A percentile compares a stretch with the other conserved stretches of the same genome.
Conservation (phyloP, 92 coral and sea anemone species). For the Parazoanthus darwini region DNA sequence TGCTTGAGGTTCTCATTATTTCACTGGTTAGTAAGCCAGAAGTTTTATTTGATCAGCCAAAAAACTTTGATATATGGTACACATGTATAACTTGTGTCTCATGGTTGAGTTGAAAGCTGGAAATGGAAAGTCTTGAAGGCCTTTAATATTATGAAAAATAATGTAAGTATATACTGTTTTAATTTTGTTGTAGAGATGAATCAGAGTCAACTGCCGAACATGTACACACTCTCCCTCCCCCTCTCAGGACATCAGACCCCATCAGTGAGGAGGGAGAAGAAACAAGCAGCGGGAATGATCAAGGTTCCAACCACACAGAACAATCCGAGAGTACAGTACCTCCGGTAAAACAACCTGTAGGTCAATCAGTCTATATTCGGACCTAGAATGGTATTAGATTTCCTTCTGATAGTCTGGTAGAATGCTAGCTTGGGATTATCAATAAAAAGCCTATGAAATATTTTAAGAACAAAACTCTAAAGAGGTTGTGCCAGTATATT, state of each 20-base stretch:
- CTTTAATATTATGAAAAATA: too few species aligned
- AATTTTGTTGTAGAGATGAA: constrained; percentile 21
- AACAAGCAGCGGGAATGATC: neutral
- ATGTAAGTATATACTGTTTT: neutral
- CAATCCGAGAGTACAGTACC: neutral
- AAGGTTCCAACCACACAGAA: neutral
- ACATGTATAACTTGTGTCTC: too few species aligned
- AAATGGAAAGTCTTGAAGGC: too few species aligned
- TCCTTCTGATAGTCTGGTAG: too few species aligned
- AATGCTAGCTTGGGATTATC: neutral
- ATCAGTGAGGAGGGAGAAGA: constrained; percentile 31
- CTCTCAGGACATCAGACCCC: constrained; percentile 26
- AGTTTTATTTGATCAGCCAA: too few species aligned
- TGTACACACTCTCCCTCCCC: neutral
- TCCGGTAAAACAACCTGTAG: constrained; percentile 12
- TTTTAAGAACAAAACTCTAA: too few species aligned
- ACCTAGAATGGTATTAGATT: neutral
- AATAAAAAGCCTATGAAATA: neutral
- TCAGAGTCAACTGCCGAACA: constrained; percentile 7
- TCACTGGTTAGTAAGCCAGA: too few species aligned
- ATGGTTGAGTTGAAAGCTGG: too few species aligned
- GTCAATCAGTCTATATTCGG: neutral
- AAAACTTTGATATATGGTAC: too few species aligned
- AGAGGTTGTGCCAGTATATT: neutral
- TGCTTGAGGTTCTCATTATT: too few species aligned